phyloP scores from a whole-genome alignment of 2,888 invertebrate genomes.

The Plemyria rubiginata region DNA sequence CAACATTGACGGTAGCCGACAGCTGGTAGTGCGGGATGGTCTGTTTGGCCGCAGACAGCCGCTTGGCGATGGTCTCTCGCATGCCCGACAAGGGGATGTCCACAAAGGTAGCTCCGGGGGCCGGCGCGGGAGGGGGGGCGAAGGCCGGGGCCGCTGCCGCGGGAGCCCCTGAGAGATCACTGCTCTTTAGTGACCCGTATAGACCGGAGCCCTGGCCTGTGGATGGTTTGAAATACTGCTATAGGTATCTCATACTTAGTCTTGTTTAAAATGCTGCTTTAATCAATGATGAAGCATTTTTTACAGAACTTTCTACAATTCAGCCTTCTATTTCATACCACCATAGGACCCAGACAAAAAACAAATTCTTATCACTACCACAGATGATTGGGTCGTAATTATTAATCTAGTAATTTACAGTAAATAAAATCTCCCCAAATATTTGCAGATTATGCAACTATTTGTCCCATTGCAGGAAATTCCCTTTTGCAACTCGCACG shows the following conservation, averaged over 20 bases:
- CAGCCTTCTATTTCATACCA: conserved; percentile 35
- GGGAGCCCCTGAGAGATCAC: conserved; percentile 87
- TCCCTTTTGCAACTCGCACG: too few relatives aligned
- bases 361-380: not conserved
- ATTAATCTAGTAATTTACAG: too few relatives aligned
- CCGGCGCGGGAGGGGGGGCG: conserved; percentile 60
- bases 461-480: too few relatives aligned
- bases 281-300: not conserved
- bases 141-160: conserved; percentile 40
- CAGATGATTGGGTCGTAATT: too few relatives aligned
- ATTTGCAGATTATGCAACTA: too few relatives aligned
- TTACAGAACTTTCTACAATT: not conserved
- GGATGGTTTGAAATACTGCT: conserved; percentile 48
- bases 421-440: too few relatives aligned
- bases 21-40: conserved; percentile 99
- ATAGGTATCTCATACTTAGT: conserved; percentile 5
- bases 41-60: conserved; percentile 94
- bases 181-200: conserved; percentile 92
- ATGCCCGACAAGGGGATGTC: conserved; percentile 95
- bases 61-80: conserved; percentile 94
- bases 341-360: not conserved
- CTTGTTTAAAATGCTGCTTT: not conserved
- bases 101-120: conserved; percentile 82
- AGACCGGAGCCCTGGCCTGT: conserved; percentile 90
- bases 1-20: conserved; percentile 93